Evolutionary conservation across 1,140 invertebrate species (phyloP), one percentile per base, ranked within the genome.

Genomic region (Drosophila mayri): DNA sequence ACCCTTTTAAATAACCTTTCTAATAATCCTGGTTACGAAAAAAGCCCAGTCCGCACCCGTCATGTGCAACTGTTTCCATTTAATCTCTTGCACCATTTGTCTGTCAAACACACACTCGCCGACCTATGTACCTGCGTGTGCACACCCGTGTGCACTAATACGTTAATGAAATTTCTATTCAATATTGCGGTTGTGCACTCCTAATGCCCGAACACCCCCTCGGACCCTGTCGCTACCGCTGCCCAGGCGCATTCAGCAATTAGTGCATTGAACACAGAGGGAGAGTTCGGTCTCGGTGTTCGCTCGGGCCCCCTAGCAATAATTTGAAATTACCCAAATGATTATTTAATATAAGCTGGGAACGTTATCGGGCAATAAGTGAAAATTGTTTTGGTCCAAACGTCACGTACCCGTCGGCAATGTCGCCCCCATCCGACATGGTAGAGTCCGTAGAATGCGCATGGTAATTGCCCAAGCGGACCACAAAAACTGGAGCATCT

Each of bases 271-370:
- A 49, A n/a, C 25, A 37, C 73, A 54, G 59, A 44, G 46, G 20
- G 28, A 7, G 25, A 8, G 28, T 41, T 66, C 40, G 22, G 41
- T 14, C 49, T 35, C n/a, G n/a, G 47, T n/a, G 32, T 35, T 52
- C 50, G 32, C 20, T 18, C 43, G 43, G 74, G 44, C 44, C 49
- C 62, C 64, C 46, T 62, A 41, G 32, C 58, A 63, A 70, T 59
- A 78, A 82, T 79, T 65, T 18, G 62, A 76, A 83, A 83, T 83
- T 72, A 79, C 70, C 81, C 76, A 85, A 85, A 78, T 86, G 64
- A 85, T 75, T 81, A 76, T 76, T 81, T 86, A 81, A 81, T 81
- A 61, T 58, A 70, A 66, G 63, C 55, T 52, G 43, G 52, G 55
- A 66, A 71, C 62, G 58, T 67, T 59, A 66, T 54, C 35, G 47